Evolutionary conservation across 35 echinoderm and acorn worm genomes (phyloP), one percentile per base, ranked within the genome.

Genomic region (Chiridota heheva): DNA sequence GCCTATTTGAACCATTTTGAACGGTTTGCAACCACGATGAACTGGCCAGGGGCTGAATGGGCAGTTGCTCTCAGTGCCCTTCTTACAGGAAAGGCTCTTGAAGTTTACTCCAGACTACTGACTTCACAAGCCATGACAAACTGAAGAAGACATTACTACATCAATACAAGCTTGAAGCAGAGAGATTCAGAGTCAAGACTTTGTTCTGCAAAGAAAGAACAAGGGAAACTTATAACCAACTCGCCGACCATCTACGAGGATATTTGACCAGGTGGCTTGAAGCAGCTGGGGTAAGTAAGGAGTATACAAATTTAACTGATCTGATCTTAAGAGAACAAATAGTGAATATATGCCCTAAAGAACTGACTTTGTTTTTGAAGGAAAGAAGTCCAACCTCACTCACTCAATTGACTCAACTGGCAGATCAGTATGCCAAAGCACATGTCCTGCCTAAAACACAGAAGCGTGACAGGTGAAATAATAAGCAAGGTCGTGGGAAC

Each of bases 1-100:
- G 82, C 82, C 13, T 85, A 85, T 26, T 29, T 85, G 41, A 46
- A 73, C 18, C 24, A 70, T 3, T 85, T 85, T 62, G 68, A 85
- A 46, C 2, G 67, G 26, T 85, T 74, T 47, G 34, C 69, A 4
- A 61, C 13, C 22, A 1, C n/a, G 3, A 67, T 74, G 48, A 70
- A 67, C 0, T 85, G 82, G 82, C 28, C 43, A 24, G 33, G 47
- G 1, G 30, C 4, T 17, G 69, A 75, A 18, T 85, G 82, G 82
- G 82, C 82, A 41, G 64, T 74, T 35, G 45, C 39, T 51, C 44
- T 85, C 0, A 40, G 39, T 33, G 35, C 82, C 5, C 63, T 85
- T 36, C 36, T 85, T 0, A 36, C 67, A 46, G 82, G 82, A 15
- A 74, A 75, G 33, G 69, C 63, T 17, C 15, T 85, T 26, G 47